phyloP scores from a whole-genome alignment of 1,140 invertebrate species.

The Atta colombica region DNA sequence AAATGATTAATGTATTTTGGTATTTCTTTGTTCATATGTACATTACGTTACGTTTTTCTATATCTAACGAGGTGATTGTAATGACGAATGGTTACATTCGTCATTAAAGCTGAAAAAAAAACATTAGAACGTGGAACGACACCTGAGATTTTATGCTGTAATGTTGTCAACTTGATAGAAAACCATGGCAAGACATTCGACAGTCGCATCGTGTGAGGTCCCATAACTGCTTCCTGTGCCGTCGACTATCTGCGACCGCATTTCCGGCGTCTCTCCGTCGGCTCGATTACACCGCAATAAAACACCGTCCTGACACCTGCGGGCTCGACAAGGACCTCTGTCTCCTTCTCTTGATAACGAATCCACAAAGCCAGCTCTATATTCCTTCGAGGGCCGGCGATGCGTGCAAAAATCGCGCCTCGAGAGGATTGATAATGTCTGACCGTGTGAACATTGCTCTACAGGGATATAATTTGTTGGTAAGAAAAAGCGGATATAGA shows the following conservation, averaged over 20 bases:
- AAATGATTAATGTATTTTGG: neutral
- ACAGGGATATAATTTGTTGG: neutral
- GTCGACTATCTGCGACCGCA: conserved; percentile 77
- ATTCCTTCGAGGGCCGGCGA: conserved; percentile 38
- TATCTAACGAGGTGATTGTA: neutral
- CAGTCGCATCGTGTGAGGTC: conserved; percentile 74
- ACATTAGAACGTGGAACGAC: neutral
- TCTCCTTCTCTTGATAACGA: conserved; percentile 76
- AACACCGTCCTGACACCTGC: conserved; percentile 83
- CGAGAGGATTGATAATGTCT: conserved; percentile 39
- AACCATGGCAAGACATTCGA: conserved; percentile 51
- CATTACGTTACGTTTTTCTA: neutral
- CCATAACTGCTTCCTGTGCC: conserved; percentile 74
- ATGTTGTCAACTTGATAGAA: conserved; percentile 44
- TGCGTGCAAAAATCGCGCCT: conserved; percentile 45
- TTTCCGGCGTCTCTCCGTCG: conserved; percentile 81
- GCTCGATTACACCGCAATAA: conserved; percentile 84
- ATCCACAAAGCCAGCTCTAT: conserved; percentile 75
- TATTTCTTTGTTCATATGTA: neutral
- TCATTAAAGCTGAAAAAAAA: conserved; percentile 9
- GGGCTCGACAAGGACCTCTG: conserved; percentile 72
- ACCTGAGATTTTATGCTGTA: conserved; percentile 4
- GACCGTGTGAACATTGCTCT: conserved; percentile 47
- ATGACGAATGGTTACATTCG: neutral
- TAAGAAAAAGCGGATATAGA: conserved; percentile 14